Percentiles rank a stretch among this genome's conserved stretches.
Evolutionary conservation across 23 tunicate genomes (phyloP).

Genomic region (Phallusia fumigata): DNA sequence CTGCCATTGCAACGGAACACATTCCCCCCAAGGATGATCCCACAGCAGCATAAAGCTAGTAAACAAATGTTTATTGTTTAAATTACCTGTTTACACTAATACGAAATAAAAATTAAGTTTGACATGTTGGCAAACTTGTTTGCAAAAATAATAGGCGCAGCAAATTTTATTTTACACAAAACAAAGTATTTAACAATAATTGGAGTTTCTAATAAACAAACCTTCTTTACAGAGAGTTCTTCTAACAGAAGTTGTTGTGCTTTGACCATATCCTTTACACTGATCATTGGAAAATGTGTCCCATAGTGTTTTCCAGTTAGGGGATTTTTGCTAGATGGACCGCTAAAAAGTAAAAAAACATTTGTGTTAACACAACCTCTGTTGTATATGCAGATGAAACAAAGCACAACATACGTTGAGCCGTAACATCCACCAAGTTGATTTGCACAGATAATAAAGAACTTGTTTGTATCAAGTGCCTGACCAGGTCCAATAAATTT

Average conservation of each 20-base stretch:
- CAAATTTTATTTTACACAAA: too few relatives aligned
- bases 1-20: slow-evolving; percentile 93
- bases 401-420: slow-evolving; percentile 61
- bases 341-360: slow-evolving; percentile 32
- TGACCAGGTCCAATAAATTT: slow-evolving; percentile 94
- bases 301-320: slow-evolving; percentile 66
- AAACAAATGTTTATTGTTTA: too few relatives aligned
- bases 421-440: slow-evolving; percentile 96
- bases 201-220: too few relatives aligned
- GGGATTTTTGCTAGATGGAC: slow-evolving; percentile 84
- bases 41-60: slow-evolving; percentile 90
- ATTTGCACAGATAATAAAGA: slow-evolving; percentile 87
- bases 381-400: background rate
- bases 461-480: slow-evolving; percentile 88
- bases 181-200: too few relatives aligned
- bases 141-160: too few relatives aligned
- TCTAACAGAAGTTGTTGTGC: slow-evolving; percentile 46
- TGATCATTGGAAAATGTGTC: slow-evolving; percentile 86
- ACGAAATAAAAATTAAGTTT: too few relatives aligned
- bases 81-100: too few relatives aligned
- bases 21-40: slow-evolving; percentile 97
- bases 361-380: background rate
- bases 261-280: slow-evolving; percentile 87
- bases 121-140: too few relatives aligned
- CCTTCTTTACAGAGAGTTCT: slow-evolving; percentile 70